Percentiles rank a stretch among this genome's conserved stretches.
These are phyloP conservation scores for Periparus ater DNA, from an alignment of 2,797 vertebrate species.

Conservation along the genomic window DNA sequence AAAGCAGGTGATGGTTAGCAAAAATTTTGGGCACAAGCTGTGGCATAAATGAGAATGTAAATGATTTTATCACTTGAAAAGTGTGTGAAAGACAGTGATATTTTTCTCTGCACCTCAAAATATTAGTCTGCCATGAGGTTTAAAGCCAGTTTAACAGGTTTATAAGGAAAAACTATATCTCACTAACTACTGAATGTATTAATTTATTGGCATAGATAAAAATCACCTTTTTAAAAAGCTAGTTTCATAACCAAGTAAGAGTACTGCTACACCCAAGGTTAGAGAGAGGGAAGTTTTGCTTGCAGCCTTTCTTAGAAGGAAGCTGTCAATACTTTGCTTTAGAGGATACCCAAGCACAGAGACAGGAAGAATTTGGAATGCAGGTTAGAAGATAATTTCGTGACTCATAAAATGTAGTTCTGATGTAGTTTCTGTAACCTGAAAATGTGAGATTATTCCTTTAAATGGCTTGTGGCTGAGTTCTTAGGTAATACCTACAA, in stretches of 20 bases:
- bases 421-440: background rate
- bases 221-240: background rate
- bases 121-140: background rate
- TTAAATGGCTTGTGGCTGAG: background rate
- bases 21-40: background rate
- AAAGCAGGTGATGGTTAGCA: background rate
- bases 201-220: background rate
- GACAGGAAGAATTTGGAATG: too few species aligned
- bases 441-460: background rate
- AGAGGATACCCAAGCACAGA: background rate
- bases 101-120: background rate
- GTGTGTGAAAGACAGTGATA: background rate
- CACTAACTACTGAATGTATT: background rate
- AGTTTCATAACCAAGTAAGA: background rate
- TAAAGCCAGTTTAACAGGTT: background rate
- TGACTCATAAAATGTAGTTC: background rate
- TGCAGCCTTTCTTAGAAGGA: background rate
- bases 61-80: background rate
- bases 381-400: background rate
- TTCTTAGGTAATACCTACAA: background rate
- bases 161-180: background rate
- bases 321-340: background rate
- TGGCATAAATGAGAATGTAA: background rate
- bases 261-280: accelerated
- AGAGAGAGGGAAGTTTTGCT: background rate